phyloP scores from a whole-genome alignment of 2,797 vertebrate genomes.

The Podargus strigoides region DNA sequence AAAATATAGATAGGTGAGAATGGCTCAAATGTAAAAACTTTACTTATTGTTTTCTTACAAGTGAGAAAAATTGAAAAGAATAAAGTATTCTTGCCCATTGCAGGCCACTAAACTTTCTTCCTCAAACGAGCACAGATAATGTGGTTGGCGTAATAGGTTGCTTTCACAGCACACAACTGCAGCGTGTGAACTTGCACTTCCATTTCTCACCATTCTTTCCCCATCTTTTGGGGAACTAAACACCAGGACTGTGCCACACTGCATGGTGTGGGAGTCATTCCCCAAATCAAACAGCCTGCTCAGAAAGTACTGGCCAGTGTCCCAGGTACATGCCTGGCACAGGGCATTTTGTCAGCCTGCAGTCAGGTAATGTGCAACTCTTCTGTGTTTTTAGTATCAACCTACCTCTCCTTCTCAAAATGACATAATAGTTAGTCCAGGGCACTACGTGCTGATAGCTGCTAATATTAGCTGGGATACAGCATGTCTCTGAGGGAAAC shows the following conservation, averaged over 20 bases:
- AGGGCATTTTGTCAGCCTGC: neutral
- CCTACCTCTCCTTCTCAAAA: neutral
- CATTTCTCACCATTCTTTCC: neutral
- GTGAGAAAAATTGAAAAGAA: neutral
- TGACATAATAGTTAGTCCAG: neutral
- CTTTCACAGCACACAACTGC: neutral
- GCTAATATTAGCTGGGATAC: neutral
- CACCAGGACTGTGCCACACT: neutral
- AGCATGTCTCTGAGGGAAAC: neutral
- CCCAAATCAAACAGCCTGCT: neutral
- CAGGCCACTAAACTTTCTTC: neutral
- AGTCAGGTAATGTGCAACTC: neutral
- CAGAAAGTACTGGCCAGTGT: neutral
- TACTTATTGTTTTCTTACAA: neutral
- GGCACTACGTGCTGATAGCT: neutral
- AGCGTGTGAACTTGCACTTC: neutral
- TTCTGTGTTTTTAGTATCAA: neutral
- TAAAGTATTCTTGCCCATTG: neutral
- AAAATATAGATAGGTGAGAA: neutral
- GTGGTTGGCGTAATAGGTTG: no score
- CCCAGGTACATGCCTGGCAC: fast-evolving
- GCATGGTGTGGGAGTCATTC: fast-evolving
- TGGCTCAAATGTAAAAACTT: neutral
- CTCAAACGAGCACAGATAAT: neutral
- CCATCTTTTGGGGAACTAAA: neutral